Evolutionary conservation across 2,888 invertebrate species (phyloP), one percentile per base, ranked within the genome.

Genomic region (Ethmia dodecea): DNA sequence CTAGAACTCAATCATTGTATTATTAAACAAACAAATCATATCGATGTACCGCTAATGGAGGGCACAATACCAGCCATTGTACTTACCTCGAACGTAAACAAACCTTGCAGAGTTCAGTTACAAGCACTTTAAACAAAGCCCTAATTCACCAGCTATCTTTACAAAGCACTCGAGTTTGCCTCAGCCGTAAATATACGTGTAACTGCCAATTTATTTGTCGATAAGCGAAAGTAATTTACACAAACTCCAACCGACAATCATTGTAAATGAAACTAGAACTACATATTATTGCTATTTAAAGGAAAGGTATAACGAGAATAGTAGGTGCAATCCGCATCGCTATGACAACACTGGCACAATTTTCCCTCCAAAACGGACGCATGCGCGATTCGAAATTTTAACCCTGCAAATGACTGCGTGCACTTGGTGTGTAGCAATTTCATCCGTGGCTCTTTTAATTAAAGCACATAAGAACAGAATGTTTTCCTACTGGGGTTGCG

Each of bases 321-420:
- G 53, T 56, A 59, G 55, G 61, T 78, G 73, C 70, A 74, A 55
- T 62, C 61, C 53, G 49, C 54, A 73, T 81, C 45, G 64, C 63
- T 53, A 80, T 83, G 66, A 59, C 66, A 68, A 80, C 78, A 71
- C 68, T 74, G 78, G 70, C 69, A 63, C 60, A 45, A 37, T 69
- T 78, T 81, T 84, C 80, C 81, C 81, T 81, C 81, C 83, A 81
- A 83, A 80, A 80, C 47, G 45, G 51, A 68, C 80, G 80, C 83
- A 80, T 81, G 81, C 83, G 83, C 77, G 55, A n/a, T n/a, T 44
- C 45, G 44, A 31, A 40, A 33, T 25, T 25, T 27, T 10, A 37
- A 42, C 47, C 38, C 38, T 39, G 37, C 37, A 43, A 43, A 22
- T 22, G 8, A n/a, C 2, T 14, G 15, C 22, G 30, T 20, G 14